Conservation (phyloP, 2,888 invertebrate species). For the Leuctra nigra region DNA sequence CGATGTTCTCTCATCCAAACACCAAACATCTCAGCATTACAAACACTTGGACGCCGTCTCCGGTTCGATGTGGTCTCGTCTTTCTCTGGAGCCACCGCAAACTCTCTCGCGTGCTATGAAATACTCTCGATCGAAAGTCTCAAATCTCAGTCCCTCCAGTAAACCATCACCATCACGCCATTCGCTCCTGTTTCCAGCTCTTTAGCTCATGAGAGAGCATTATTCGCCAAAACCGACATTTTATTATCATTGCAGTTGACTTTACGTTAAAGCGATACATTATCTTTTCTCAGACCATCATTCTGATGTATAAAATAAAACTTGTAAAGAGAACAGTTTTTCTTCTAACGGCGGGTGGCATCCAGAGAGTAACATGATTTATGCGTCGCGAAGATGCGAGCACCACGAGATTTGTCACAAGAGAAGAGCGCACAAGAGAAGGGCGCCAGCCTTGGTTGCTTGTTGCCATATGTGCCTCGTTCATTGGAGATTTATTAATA, state of each 20-base stretch:
- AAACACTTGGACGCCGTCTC: not conserved
- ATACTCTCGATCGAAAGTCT: not conserved
- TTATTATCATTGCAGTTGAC: not conserved
- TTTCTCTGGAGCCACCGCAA: not conserved
- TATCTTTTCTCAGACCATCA: not conserved
- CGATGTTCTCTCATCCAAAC: not conserved
- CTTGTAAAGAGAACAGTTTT: not conserved
- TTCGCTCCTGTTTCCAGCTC: not conserved
- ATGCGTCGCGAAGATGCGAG: not conserved
- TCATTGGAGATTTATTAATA: conserved; percentile 14
- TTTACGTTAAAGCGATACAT: not conserved
- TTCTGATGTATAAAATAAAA: not conserved
- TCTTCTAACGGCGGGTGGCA: not conserved
- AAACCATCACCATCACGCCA: not conserved
- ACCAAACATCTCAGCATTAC: not conserved
- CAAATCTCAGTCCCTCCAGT: not conserved
- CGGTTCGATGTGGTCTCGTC: not conserved
- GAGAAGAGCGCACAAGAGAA: not conserved
- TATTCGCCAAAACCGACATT: not conserved
- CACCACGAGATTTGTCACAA: not conserved
- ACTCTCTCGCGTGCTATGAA: not conserved
- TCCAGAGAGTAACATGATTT: conserved; percentile 5
- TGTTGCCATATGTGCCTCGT: conserved; percentile 11
- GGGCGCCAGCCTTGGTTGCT: not conserved
- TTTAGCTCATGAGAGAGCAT: not conserved